Percentiles rank a stretch among this genome's conserved stretches.
phyloP scores from a whole-genome alignment of 2,797 vertebrate species.

The Myiotriccus ornatus region DNA sequence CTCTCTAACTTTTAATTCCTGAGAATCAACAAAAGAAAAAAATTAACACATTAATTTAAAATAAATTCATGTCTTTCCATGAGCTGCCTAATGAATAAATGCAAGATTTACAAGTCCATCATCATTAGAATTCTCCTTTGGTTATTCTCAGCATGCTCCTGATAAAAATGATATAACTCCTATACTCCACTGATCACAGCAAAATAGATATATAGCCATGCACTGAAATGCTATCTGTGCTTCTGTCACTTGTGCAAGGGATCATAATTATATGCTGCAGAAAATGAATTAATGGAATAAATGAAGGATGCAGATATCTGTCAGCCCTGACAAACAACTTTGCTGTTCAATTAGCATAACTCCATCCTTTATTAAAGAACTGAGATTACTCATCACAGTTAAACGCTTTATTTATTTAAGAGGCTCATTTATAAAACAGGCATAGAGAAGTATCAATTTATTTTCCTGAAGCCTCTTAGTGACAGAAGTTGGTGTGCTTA shows the following conservation, averaged over 20 bases:
- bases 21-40: not conserved
- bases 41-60: not conserved
- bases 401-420: constrained; percentile 70
- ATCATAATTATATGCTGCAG: constrained; percentile 55
- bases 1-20: not conserved
- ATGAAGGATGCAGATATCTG: constrained; percentile 58
- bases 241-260: constrained; percentile 44
- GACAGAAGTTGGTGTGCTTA: not conserved
- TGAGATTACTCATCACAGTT: constrained; percentile 50
- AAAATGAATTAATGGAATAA: constrained; percentile 67
- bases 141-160: constrained; percentile 4
- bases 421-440: constrained; percentile 49
- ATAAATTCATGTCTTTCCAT: not conserved
- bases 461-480: constrained; percentile 15
- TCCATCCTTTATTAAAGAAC: constrained; percentile 66
- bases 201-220: not conserved
- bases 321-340: constrained; percentile 63
- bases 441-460: constrained; percentile 36
- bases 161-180: constrained; percentile 6
- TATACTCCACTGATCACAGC: not conserved
- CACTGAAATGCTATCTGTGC: constrained; percentile 28
- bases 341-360: constrained; percentile 71
- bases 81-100: constrained; percentile 11
- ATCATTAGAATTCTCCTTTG: not conserved
- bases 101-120: constrained; percentile 11